phyloP scores from a whole-genome alignment of 2,797 vertebrate genomes.

The Anolis apletophallus region DNA sequence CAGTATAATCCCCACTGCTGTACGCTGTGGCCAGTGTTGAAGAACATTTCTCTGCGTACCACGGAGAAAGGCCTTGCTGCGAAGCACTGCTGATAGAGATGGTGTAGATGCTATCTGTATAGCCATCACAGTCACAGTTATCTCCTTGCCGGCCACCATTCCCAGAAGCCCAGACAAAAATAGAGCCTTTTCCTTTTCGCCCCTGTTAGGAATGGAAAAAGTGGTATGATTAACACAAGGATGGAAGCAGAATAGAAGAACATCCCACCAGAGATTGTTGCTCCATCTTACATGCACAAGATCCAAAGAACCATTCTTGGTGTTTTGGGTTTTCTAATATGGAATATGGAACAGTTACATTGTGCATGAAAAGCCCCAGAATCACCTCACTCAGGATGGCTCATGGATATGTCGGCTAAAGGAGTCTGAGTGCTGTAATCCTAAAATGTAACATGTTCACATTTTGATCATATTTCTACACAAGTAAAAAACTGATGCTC shows the following conservation, averaged over 20 bases:
- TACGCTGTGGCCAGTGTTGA: constrained; percentile 97
- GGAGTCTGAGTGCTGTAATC: too few species aligned
- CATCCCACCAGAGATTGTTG: background rate
- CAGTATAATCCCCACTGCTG: constrained; percentile 97
- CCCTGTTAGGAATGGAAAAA: constrained; percentile 80
- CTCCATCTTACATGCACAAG: too few species aligned
- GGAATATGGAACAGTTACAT: too few species aligned
- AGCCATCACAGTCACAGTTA: constrained; percentile 97
- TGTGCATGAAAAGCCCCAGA: too few species aligned
- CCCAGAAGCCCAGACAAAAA: constrained; percentile 98
- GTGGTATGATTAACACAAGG: background rate
- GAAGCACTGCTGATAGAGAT: constrained; percentile 98
- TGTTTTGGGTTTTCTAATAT: too few species aligned
- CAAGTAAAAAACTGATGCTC: too few species aligned
- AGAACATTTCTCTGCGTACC: constrained; percentile 99
- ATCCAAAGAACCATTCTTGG: too few species aligned
- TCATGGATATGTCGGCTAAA: too few species aligned
- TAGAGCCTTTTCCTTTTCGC: constrained; percentile 95
- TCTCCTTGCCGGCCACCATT: constrained; percentile 98
- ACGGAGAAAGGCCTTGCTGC: constrained; percentile 95
- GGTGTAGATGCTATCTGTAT: constrained; percentile 98
- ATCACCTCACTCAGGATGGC: too few species aligned
- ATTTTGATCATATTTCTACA: background rate
- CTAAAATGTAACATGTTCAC: background rate
- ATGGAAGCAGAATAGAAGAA: background rate